phyloP scores from a whole-genome alignment of 2,888 invertebrate species.

The Coenonympha arcania region DNA sequence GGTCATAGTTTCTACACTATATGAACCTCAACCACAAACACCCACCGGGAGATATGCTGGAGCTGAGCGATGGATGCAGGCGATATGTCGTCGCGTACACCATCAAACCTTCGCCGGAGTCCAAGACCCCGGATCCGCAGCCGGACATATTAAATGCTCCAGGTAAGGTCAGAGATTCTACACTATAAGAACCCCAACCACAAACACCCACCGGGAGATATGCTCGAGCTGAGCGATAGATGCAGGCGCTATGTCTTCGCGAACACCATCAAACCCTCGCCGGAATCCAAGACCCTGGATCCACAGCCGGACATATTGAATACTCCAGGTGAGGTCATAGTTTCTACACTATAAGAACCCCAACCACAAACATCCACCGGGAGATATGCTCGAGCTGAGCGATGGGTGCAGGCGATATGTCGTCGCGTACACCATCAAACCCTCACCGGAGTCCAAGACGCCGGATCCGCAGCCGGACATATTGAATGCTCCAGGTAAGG shows the following conservation, averaged over 20 bases:
- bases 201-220: constrained; percentile 64
- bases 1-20: no score
- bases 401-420: constrained; percentile 88
- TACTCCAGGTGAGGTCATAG: constrained; percentile 76
- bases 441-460: constrained; percentile 66
- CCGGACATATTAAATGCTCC: constrained; percentile 87
- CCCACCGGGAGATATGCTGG: constrained; percentile 73
- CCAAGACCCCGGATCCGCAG: constrained; percentile 77
- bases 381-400: constrained; percentile 77
- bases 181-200: no score
- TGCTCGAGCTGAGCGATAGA: constrained; percentile 81
- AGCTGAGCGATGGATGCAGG: constrained; percentile 83
- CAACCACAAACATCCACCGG: constrained; percentile 45
- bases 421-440: constrained; percentile 88
- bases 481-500: no score
- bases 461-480: no score
- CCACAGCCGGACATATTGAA: constrained; percentile 86
- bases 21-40: constrained; percentile 62
- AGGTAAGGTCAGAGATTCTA: constrained; percentile 61
- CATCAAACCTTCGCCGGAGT: constrained; percentile 78
- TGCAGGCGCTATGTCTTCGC: constrained; percentile 89
- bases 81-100: constrained; percentile 90
- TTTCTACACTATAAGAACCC: neutral
- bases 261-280: constrained; percentile 85
- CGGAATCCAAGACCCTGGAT: constrained; percentile 72